Evolutionary conservation across 2,888 invertebrate species (phyloP).

Genomic region (Nephrotoma guestfalica): DNA sequence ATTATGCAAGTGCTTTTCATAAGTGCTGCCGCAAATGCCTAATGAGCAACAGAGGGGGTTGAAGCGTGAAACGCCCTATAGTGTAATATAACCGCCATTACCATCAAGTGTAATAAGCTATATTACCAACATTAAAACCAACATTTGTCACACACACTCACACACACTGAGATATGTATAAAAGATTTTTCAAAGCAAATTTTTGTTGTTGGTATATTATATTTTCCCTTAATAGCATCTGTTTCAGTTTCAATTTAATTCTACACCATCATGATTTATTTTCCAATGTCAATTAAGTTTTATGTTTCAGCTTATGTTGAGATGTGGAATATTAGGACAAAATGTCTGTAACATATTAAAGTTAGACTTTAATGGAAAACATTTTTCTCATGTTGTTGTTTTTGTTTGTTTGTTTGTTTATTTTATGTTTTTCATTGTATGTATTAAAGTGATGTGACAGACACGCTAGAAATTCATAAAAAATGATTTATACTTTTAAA

Average conservation of each 20-base stretch:
- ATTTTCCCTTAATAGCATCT: neutral
- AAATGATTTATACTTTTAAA: neutral
- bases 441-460: neutral
- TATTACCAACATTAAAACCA: neutral
- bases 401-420: neutral
- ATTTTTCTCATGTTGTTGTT: neutral
- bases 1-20: no score
- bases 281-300: neutral
- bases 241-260: neutral
- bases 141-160: neutral
- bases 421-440: neutral
- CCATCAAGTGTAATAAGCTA: neutral
- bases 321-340: neutral
- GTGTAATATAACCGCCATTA: no score
- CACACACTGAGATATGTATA: neutral
- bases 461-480: neutral
- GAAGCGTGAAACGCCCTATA: no score
- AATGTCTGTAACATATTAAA: neutral
- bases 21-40: no score
- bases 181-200: neutral
- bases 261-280: neutral
- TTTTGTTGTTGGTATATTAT: neutral
- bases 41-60: no score
- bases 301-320: neutral
- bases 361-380: neutral